Evolutionary conservation across 1,140 invertebrate species (phyloP), one percentile per base, ranked within the genome.

Genomic region (Odontomachus brunneus): DNA sequence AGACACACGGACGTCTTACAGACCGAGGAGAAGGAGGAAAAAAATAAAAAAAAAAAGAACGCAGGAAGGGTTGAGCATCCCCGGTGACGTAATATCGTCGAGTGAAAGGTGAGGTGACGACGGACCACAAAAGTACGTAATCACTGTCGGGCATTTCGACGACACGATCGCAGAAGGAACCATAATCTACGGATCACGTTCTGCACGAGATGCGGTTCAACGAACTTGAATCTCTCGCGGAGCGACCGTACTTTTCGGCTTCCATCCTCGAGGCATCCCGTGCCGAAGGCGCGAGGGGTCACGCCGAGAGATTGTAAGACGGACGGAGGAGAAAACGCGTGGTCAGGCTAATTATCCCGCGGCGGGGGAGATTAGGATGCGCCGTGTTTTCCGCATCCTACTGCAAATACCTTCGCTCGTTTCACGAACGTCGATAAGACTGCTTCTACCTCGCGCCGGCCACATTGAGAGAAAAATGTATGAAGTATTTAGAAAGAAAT

Each of bases 131-230:
- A 84, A 81, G 62, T n/a, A 63, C 24, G 72, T 51, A 87, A 87
- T 78, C 83, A 62, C 65, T 75, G 12, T 60, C 29, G n/a, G 12
- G 24, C 38, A 87, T 83, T 87, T 88, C 83, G 86, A 88, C 48
- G 72, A 84, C 86, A 87, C 51, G 33, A 57, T 49, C 63, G 24
- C n/a, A 49, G 65, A 22, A 84, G 82, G 83, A 82, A 87, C 72
- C 83, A 88, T 51, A 82, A 88, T 88, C 83, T 72, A 26, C 67
- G 66, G 76, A 84, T 87, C 87, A 87, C 83, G 83, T 82, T 84
- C 55, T 84, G 85, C 72, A 87, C 83, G 82, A 74, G 33, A 65
- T 12, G 44, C 59, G 63, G 87, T 87, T 88, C 85, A 82, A 82
- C 66, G 74, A 84, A 83, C 84, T 19, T 53, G 55, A 4, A 67